Base-by-base conservation (phyloP, 2,797 vertebrate genomes). In the Pangasius djambal region DNA sequence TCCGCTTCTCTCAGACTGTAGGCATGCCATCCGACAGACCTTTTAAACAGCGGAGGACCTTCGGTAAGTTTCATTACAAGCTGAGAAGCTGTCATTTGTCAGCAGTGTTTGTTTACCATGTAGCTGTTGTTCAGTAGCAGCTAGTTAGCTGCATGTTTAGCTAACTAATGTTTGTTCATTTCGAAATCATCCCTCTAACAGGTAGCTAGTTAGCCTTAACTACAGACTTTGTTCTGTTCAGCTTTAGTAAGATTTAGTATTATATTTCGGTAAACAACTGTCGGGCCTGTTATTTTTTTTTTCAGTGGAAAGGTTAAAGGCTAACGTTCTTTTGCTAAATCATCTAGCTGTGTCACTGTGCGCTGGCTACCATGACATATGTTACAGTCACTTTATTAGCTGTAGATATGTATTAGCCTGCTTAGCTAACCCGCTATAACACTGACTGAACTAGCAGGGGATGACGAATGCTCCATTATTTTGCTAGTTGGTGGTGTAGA, bases 41-140 rank as follows among this genome's bases (percentile, higher is more conserved):
- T 92, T 98, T 98, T 95, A 99, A 98, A 93, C 98, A 98, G 93
- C 96, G 98, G 95, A 97, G 98, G 95, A 97, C 97, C 88, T 99
- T 98, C 88, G 97, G 98, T 99, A 94, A 97, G 97, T 94, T 78
- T 59, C 34, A 89, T 75, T 34, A 55, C 10, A 25, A 87, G n/a
- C 20, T 9, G 57, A 50, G 7, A 28, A 48, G 50, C 37, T 74
- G 59, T 63, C 44, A 4, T 12, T 55, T 44, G 31, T 83, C n/a
- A 74, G 44, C 50, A 50, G 34, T 88, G 82, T 86, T 87, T 74
- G 78, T 85, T 88, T 92, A 87, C 70, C 82, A 81, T 83, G 61
- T 22, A 63, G 44, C 28, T 83, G 83, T 74, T 89, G 88, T 86
- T 63, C 50, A 79, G 37, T 84, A 28, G 12, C 25, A 75, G 81